These are phyloP conservation scores for Marmota flaviventris DNA, from an alignment of 2,113 vertebrate genomes.

Conservation along the genomic window DNA sequence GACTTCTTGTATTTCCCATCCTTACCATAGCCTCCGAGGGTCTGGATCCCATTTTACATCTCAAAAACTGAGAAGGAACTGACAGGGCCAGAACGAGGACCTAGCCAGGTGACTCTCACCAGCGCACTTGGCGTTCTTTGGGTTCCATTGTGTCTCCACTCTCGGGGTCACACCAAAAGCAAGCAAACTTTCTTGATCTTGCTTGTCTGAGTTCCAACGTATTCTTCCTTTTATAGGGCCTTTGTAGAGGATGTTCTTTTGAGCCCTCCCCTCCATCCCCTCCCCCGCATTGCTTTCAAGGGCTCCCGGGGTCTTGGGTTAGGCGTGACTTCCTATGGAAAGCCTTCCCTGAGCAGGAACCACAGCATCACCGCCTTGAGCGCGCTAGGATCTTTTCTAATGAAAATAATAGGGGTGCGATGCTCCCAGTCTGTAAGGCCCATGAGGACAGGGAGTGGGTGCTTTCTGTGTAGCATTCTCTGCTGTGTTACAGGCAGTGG, in stretches of 20 bases:
- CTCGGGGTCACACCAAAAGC: not conserved
- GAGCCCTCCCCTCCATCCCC: accelerated
- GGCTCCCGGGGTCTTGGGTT: not conserved
- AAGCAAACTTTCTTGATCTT: not conserved
- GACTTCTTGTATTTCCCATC: not conserved
- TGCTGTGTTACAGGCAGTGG: not conserved
- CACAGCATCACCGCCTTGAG: no score
- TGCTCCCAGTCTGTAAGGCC: not conserved
- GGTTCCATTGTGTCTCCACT: not conserved
- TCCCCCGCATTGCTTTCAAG: not conserved
- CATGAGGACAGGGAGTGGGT: not conserved
- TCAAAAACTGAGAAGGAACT: constrained; percentile 16
- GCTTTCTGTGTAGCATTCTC: not conserved
- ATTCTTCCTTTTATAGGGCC: not conserved
- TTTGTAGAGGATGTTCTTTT: not conserved
- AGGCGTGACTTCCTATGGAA: not conserved
- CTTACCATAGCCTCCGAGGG: not conserved
- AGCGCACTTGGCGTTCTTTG: not conserved
- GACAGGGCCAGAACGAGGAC: not conserved
- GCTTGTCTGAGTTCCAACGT: not conserved
- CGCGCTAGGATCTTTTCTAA: not conserved
- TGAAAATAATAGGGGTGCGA: not conserved
- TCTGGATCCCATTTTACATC: not conserved
- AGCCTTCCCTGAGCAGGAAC: not conserved
- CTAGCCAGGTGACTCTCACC: not conserved